Evolutionary conservation across 37 sponge, comb jelly and placozoan genomes (phyloP).

Genomic region (Halisarca cf. caerulea): DNA sequence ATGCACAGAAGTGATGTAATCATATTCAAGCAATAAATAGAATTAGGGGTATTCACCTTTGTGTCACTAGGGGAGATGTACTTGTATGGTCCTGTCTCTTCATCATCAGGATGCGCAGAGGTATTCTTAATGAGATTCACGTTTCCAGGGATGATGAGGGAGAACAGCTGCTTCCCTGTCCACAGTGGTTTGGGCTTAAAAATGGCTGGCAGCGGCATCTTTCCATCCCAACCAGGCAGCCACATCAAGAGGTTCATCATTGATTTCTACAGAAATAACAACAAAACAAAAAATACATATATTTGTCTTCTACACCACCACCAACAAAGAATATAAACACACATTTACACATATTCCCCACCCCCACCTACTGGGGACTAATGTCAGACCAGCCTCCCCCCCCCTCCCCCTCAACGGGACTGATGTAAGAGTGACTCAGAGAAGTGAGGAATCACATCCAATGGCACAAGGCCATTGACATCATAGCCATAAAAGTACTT

Average conservation of each 20-base stretch:
- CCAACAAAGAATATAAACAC: too few species aligned
- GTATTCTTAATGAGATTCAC: constrained; percentile 86
- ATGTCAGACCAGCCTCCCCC: too few species aligned
- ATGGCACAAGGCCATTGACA: too few species aligned
- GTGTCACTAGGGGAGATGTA: constrained; percentile 98
- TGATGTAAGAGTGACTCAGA: too few species aligned
- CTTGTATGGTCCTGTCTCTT: constrained; percentile 91
- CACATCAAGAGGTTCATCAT: constrained; percentile 99
- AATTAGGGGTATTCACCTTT: constrained; percentile 61
- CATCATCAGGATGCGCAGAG: constrained; percentile 91
- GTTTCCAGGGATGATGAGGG: constrained; percentile 91
- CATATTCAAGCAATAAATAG: background rate
- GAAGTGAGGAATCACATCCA: too few species aligned
- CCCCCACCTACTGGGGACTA: too few species aligned
- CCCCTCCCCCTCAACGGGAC: too few species aligned
- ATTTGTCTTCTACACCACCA: too few species aligned
- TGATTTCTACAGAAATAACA: too few species aligned
- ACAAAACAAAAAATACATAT: too few species aligned
- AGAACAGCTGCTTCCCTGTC: constrained; percentile 99
- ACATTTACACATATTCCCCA: too few species aligned
- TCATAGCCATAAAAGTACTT: constrained; percentile 27
- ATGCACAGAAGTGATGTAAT: background rate
- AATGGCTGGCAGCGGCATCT: constrained; percentile 97
- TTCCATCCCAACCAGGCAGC: constrained; percentile 96
- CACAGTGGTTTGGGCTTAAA: constrained; percentile 97